Base-by-base conservation (phyloP, 2,888 invertebrate genomes). In the Itoplectis maculator region DNA sequence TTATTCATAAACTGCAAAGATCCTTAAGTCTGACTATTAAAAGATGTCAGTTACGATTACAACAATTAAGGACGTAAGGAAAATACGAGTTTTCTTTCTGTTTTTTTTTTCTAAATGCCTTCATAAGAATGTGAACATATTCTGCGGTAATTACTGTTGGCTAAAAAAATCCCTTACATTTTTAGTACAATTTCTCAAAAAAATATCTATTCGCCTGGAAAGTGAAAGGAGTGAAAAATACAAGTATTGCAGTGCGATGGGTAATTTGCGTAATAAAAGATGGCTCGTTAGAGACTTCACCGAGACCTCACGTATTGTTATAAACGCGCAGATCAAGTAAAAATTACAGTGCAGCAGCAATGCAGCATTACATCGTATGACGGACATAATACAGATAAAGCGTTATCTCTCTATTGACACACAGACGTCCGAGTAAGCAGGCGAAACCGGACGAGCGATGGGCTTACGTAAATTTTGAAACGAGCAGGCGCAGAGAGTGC, bases 231-330 rank as follows among this genome's bases (percentile, higher is more conserved):
- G 56, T 77, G 82, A 82, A 81, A 83, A 85, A 84, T 81, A 79
- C 37, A 15, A 37, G 23, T 11, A 69, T 81, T 63, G 79, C n/a
- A n/a, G n/a, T n/a, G n/a, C n/a, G n/a, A n/a, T n/a, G n/a, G n/a
- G n/a, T n/a, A n/a, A n/a, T n/a, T n/a, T n/a, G n/a, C n/a, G 75
- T 76, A 63, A 81, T 63, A 83, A 82, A 82, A 78, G 79, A 86
- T 82, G 79, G 86, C 87, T 88, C 86, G 88, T 88, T 88, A 88
- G 87, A 82, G 83, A 83, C 86, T 84, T 85, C 85, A 86, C 75
- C 83, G 86, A 82, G 77, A 68, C 84, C 59, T 86, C 88, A 86
- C 86, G 87, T 88, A 88, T 87, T 88, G 86, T 88, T 88, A 86
- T 86, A 85, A 85, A 87, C 69, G 85, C 86, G 85, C 78, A 83